Evolutionary conservation across 92 coral and sea anemone species (phyloP).

Genomic region (Porites rus): DNA sequence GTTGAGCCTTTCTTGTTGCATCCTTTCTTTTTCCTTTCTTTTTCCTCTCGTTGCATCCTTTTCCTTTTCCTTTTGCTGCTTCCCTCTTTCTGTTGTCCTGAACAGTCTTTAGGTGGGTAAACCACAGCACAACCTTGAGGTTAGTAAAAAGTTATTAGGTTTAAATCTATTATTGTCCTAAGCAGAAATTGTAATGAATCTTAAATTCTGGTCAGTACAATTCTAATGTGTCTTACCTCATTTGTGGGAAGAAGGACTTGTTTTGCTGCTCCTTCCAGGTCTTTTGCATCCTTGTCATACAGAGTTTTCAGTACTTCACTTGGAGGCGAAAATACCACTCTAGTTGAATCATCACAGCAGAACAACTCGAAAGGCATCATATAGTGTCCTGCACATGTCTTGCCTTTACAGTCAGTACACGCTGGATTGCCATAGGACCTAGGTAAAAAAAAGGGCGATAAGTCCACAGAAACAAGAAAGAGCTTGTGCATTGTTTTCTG

Average conservation of each 20-base stretch:
- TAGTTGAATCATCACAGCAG: neutral
- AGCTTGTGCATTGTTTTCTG: neutral
- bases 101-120: constrained; percentile 51
- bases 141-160: constrained; percentile 7
- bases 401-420: constrained; percentile 37
- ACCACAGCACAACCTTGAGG: constrained; percentile 54
- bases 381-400: constrained; percentile 43
- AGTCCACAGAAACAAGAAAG: neutral
- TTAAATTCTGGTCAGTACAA: constrained; percentile 21
- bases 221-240: constrained; percentile 34
- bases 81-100: constrained; percentile 52
- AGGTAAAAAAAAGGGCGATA: constrained; percentile 11
- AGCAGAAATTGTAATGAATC: constrained; percentile 29
- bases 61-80: constrained; percentile 17
- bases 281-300: constrained; percentile 19
- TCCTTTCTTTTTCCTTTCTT: constrained; percentile 39
- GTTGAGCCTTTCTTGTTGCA: constrained; percentile 34
- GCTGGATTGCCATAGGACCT: constrained; percentile 37
- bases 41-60: constrained; percentile 24
- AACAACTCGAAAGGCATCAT: constrained; percentile 24
- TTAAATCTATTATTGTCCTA: constrained; percentile 27
- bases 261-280: constrained; percentile 32
- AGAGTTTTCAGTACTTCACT: constrained; percentile 26
- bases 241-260: constrained; percentile 36
- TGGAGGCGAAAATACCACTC: constrained; percentile 18